These are phyloP conservation scores for Pelobates cultripes DNA, from an alignment of 2,797 vertebrate species.

Conservation along the genomic window DNA sequence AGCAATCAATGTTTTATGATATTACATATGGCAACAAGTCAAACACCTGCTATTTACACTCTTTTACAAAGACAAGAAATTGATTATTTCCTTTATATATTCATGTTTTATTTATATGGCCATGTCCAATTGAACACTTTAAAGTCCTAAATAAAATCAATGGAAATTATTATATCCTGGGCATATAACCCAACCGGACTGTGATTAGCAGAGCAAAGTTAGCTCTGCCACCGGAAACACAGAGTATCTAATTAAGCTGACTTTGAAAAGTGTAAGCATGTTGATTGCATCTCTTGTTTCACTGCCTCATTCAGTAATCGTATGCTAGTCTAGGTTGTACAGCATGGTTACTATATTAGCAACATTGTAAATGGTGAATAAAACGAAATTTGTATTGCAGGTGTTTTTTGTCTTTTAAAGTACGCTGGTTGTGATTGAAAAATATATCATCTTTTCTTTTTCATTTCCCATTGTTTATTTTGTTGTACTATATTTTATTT, in stretches of 20 bases:
- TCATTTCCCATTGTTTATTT: too few relatives aligned
- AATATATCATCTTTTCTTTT: too few relatives aligned
- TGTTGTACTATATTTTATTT: too few relatives aligned
- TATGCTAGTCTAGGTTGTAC: slow-evolving; percentile 27
- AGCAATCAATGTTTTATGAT: too few relatives aligned
- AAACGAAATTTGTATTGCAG: slow-evolving; percentile 59
- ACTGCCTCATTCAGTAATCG: slow-evolving; percentile 66
- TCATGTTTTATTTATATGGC: too few relatives aligned
- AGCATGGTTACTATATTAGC: slow-evolving; percentile 65
- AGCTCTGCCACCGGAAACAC: slow-evolving; percentile 71
- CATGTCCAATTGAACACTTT: not conserved
- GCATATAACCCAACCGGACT: slow-evolving; percentile 61
- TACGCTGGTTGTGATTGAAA: slow-evolving; percentile 40
- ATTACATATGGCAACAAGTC: too few relatives aligned
- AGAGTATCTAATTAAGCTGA: slow-evolving; percentile 76
- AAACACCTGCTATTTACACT: too few relatives aligned
- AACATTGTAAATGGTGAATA: slow-evolving; percentile 70
- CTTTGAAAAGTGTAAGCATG: slow-evolving; percentile 69
- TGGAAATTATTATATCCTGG: not conserved
- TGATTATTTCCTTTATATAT: too few relatives aligned
- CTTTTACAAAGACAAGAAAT: too few relatives aligned
- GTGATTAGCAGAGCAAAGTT: slow-evolving; percentile 60
- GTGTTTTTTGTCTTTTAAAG: slow-evolving; percentile 70
- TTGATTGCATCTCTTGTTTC: slow-evolving; percentile 68
- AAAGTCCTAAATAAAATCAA: not conserved